These are phyloP conservation scores for Neostethus bicornis DNA, from an alignment of 2,797 vertebrate species.

Conservation along the genomic window DNA sequence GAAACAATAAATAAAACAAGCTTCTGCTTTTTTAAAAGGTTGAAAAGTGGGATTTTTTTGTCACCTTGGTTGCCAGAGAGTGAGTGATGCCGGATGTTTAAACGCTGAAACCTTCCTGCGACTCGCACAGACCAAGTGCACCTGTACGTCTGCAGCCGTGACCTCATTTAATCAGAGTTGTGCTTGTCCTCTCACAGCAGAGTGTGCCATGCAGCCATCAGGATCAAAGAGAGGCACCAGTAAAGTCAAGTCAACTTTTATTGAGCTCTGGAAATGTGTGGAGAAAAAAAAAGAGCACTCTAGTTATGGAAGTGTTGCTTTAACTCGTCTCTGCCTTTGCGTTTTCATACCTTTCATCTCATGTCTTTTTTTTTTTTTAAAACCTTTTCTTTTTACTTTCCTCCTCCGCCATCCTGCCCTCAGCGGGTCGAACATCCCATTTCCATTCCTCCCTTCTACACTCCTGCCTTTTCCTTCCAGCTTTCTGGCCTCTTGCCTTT, in stretches of 20 bases:
- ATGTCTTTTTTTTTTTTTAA: constrained; percentile 36
- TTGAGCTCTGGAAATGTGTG: constrained; percentile 58
- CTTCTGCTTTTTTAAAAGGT: neutral
- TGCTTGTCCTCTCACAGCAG: constrained; percentile 30
- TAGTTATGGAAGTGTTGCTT: constrained; percentile 58
- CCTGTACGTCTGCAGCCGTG: constrained; percentile 44
- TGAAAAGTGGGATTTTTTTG: constrained; percentile 12
- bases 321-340: constrained; percentile 57
- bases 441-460: constrained; percentile 35
- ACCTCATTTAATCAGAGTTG: constrained; percentile 68
- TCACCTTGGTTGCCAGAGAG: constrained; percentile 10
- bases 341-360: constrained; percentile 64
- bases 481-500: constrained; percentile 38
- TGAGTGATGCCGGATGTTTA: constrained; percentile 37
- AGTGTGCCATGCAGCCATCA: constrained; percentile 51
- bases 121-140: constrained; percentile 33
- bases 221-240: constrained; percentile 70
- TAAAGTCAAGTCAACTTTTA: constrained; percentile 66
- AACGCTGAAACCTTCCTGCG: constrained; percentile 20
- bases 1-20: neutral
- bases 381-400: constrained; percentile 19
- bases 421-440: constrained; percentile 35
- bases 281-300: constrained; percentile 19
- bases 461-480: constrained; percentile 48
- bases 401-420: constrained; percentile 34